Evolutionary conservation across 2,888 invertebrate genomes (phyloP).

Genomic region (Ptilodon capucinus): DNA sequence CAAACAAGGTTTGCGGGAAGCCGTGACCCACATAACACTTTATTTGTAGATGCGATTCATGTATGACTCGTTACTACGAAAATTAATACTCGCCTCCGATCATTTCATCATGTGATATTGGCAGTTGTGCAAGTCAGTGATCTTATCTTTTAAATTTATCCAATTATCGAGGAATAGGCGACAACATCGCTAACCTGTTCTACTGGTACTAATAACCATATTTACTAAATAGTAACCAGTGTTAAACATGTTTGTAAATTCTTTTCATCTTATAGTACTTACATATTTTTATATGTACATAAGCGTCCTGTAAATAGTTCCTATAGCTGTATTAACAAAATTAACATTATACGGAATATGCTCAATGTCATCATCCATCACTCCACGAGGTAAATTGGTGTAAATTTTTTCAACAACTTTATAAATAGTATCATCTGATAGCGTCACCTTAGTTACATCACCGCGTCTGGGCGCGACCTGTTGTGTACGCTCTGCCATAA

Average conservation of each 20-base stretch:
- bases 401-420: constrained; percentile 44
- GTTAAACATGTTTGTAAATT: not conserved
- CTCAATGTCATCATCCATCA: constrained; percentile 46
- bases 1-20: constrained; percentile 59
- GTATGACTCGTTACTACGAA: constrained; percentile 23
- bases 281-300: not conserved
- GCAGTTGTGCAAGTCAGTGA: constrained; percentile 4
- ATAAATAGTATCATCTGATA: constrained; percentile 58
- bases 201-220: not conserved
- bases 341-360: constrained; percentile 20
- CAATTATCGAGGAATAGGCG: not conserved
- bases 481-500: constrained; percentile 57
- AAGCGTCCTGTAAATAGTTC: no score
- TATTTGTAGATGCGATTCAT: constrained; percentile 64
- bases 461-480: constrained; percentile 54
- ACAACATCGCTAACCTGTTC: not conserved
- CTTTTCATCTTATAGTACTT: not conserved
- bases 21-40: constrained; percentile 71
- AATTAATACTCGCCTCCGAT: constrained; percentile 24
- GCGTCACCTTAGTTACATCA: constrained; percentile 67
- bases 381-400: constrained; percentile 36
- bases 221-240: not conserved
- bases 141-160: constrained; percentile 11
- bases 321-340: not conserved
- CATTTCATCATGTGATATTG: constrained; percentile 14